Evolutionary conservation across 2,113 vertebrate genomes (phyloP).

Genomic region (Thoracochromis brauschi): DNA sequence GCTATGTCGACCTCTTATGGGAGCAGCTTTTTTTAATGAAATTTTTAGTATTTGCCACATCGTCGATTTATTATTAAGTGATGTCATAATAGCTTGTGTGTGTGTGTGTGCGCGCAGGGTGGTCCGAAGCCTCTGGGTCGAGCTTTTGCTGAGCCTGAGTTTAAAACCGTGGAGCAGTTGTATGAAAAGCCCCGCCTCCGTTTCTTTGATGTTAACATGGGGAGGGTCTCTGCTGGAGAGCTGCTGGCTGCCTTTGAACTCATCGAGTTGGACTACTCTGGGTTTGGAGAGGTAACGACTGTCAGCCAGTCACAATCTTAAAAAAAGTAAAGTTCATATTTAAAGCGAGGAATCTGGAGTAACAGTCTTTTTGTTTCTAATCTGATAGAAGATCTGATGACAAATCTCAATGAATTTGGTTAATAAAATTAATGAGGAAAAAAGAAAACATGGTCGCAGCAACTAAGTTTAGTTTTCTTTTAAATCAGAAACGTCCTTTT

Average conservation of each 20-base stretch:
- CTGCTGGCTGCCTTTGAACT: slow-evolving; percentile 87
- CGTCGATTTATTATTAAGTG: not conserved
- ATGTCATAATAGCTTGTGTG: not conserved
- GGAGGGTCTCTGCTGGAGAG: slow-evolving; percentile 74
- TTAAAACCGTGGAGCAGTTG: slow-evolving; percentile 77
- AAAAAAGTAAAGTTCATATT: not conserved
- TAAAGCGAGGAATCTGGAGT: not conserved
- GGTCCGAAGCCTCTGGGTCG: slow-evolving; percentile 76
- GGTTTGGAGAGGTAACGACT: slow-evolving; percentile 79
- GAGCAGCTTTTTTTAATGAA: not conserved
- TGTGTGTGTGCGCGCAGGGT: slow-evolving; percentile 58
- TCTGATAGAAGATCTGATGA: not conserved
- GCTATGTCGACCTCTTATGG: not conserved
- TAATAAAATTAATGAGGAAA: not conserved
- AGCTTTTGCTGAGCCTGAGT: slow-evolving; percentile 78
- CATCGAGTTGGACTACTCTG: slow-evolving; percentile 85
- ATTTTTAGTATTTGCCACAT: not conserved
- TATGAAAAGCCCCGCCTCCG: slow-evolving; percentile 78
- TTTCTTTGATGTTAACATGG: slow-evolving; percentile 82
- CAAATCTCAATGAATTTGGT: not conserved
- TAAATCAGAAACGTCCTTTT: not conserved
- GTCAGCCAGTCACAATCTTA: not conserved
- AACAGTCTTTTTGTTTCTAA: not conserved
- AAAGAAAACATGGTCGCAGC: not conserved
- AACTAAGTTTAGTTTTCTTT: not conserved